A percentile compares a stretch with the other conserved stretches of the same genome.
Evolutionary conservation across 2,113 vertebrate species (phyloP).

Genomic region (Burhinus oedicnemus): DNA sequence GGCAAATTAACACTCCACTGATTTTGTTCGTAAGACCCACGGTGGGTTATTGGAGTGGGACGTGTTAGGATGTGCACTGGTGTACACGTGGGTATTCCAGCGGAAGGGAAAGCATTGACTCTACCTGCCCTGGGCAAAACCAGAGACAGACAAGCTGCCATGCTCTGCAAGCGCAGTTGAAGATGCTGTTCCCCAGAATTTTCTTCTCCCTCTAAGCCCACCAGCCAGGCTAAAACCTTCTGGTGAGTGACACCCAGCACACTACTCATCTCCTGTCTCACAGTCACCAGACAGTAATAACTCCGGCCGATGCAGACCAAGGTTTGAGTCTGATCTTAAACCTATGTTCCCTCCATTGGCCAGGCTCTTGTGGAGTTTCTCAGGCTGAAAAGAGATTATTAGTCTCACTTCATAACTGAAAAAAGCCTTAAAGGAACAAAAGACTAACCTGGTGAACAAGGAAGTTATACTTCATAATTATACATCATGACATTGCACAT

Average conservation of each 20-base stretch:
- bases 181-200: not conserved
- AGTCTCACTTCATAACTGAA: not conserved
- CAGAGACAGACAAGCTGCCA: not conserved
- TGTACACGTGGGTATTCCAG: fast-evolving
- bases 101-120: not conserved
- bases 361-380: not conserved
- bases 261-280: not conserved
- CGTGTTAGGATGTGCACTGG: fast-evolving
- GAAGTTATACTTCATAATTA: not conserved
- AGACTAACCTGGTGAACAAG: not conserved
- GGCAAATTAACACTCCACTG: not conserved
- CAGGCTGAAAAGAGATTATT: not conserved
- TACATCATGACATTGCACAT: not conserved
- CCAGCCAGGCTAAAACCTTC: not conserved
- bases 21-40: fast-evolving
- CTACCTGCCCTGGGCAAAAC: not conserved
- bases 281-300: not conserved
- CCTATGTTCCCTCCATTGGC: not conserved
- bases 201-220: not conserved
- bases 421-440: not conserved
- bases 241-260: not conserved
- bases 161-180: fast-evolving
- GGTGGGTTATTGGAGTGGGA: too few species aligned
- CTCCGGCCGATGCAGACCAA: fast-evolving
- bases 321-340: not conserved